Conservation (phyloP, 2,888 invertebrate species). For the Pterobdella sp. region DNA sequence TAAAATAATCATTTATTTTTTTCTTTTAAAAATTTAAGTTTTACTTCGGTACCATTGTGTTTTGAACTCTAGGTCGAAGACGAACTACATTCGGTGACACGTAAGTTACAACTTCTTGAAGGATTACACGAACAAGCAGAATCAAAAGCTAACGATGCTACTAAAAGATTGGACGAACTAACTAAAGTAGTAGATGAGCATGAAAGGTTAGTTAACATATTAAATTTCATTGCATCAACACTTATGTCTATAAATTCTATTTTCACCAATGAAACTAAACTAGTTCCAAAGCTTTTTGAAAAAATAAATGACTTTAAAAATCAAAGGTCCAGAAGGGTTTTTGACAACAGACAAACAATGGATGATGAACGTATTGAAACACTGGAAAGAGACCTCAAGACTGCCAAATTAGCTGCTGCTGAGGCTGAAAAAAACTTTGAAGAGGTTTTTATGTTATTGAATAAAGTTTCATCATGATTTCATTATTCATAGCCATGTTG, state of each 20-base stretch:
- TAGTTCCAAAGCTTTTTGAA: background rate
- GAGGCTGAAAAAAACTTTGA: slow-evolving; percentile 97
- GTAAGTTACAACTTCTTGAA: slow-evolving; percentile 96
- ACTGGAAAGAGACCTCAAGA: slow-evolving; percentile 45
- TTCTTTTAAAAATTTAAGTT: background rate
- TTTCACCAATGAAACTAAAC: background rate
- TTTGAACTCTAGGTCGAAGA: slow-evolving; percentile 71
- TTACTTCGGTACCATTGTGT: no score
- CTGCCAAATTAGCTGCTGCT: slow-evolving; percentile 44
- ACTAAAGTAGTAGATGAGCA: slow-evolving; percentile 99
- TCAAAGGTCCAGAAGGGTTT: slow-evolving; percentile 62
- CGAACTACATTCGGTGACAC: slow-evolving; percentile 94
- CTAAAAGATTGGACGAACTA: slow-evolving; percentile 95
- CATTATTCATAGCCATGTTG: background rate
- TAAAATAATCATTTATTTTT: background rate
- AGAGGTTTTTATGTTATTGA: slow-evolving; percentile 66
- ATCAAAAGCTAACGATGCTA: slow-evolving; percentile 93
- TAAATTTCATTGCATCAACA: background rate
- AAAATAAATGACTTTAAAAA: no score
- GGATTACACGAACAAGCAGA: slow-evolving; percentile 99
- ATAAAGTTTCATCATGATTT: background rate
- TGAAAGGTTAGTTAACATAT: slow-evolving; percentile 71
- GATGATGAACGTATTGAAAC: slow-evolving; percentile 48
- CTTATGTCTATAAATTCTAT: background rate
- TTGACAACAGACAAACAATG: slow-evolving; percentile 95